Percentiles rank a stretch among this genome's conserved stretches.
Evolutionary conservation across 2,797 vertebrate genomes (phyloP).

Genomic region (Alectoris magna): DNA sequence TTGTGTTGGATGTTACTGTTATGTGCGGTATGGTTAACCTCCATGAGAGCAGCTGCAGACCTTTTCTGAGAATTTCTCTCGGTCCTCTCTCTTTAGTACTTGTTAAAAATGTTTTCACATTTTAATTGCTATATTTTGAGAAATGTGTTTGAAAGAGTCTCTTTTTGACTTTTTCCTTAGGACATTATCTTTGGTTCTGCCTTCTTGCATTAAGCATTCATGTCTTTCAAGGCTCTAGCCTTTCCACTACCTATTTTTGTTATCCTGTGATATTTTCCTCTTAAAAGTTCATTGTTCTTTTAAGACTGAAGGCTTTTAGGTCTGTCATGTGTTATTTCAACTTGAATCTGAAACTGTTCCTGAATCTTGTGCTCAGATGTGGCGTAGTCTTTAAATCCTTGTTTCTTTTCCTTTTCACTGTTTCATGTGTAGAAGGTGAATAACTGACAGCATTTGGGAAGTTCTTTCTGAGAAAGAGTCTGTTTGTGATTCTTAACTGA

Average conservation of each 20-base stretch:
- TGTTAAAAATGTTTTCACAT: neutral
- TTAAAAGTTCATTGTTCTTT: neutral
- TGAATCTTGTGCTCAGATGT: neutral
- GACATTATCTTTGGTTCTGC: neutral
- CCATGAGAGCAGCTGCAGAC: neutral
- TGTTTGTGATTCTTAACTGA: neutral
- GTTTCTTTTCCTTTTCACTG: neutral
- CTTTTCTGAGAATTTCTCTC: neutral
- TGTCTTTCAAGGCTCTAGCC: neutral
- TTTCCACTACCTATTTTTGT: neutral
- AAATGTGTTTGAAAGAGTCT: neutral
- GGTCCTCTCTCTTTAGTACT: neutral
- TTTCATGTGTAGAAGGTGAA: neutral
- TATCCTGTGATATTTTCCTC: neutral
- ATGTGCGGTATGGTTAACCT: rapidly evolving
- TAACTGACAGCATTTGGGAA: neutral
- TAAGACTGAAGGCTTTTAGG: neutral
- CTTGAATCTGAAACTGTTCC: neutral
- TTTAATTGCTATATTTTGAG: neutral
- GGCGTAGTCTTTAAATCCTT: neutral
- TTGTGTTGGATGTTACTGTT: neutral
- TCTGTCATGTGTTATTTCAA: neutral
- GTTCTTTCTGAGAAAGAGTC: neutral
- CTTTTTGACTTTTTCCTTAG: neutral
- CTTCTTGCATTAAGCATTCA: neutral